Evolutionary conservation across 2,797 vertebrate genomes (phyloP), one percentile per base, ranked within the genome.

Genomic region (Labeo calbasu): DNA sequence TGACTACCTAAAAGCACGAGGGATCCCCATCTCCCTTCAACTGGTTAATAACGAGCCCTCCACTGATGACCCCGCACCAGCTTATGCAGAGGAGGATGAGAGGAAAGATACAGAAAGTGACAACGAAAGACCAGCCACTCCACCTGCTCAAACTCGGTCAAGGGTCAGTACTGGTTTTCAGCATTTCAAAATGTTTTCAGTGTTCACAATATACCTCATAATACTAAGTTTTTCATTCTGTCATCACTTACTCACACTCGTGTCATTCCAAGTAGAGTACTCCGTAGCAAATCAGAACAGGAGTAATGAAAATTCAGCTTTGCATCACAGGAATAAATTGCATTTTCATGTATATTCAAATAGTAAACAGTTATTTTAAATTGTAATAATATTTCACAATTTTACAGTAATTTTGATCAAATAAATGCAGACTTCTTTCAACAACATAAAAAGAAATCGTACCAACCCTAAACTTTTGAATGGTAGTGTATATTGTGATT

Each of bases 1-100:
- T 7, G 88, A 95, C 6, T 89, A 96, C 84, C 95, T 97, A 78
- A 96, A 94, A 87, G 88, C 90, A 19, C 90, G 92, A 73, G 96
- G 95, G 43, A 94, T 96, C 68, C 57, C 92, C 66, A 92, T 96
- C 85, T 95, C 94, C 50, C 89, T 92, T 25, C 75, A 10, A 32
- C 91, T 92, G 43, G 91, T 88, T 65, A 85, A 1, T 84, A 14
- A 84, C 90, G 84, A 86, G 88, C 57, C 90, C 25, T 0, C 4
- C 6, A 2, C 59, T 43, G 77, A 90, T 81, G 69, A 68, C n/a
- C 63, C 77, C 3, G 70, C 48, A 14, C 75, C 82, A 50, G 65
- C 71, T 28, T 21, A 43, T 10, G 5, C 46, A 23, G 59, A 70
- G 66, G 84, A 85, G 50, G 83, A 82, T 2, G 48, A 61, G 19